phyloP scores from a whole-genome alignment of 2,888 invertebrate genomes.

The Leistus spinibarbis region DNA sequence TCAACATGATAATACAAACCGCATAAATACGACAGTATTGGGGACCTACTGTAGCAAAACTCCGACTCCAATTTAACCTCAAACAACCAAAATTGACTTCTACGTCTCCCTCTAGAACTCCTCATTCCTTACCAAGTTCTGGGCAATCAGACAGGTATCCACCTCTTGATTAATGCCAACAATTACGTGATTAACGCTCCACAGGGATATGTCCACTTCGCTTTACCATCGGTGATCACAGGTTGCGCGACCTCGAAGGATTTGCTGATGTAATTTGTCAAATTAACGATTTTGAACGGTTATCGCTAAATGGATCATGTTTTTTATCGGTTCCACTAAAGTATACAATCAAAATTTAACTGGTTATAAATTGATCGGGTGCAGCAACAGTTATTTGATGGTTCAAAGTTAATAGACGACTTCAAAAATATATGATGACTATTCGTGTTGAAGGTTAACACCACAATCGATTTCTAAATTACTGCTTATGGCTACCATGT shows the following conservation, averaged over 20 bases:
- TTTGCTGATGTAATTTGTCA: constrained; percentile 13
- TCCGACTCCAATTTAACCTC: no score
- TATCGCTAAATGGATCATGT: background rate
- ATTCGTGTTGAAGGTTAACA: background rate
- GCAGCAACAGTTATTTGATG: no score
- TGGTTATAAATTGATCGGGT: no score
- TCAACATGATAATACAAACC: no score
- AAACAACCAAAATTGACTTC: no score
- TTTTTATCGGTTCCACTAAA: background rate
- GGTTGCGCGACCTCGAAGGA: background rate
- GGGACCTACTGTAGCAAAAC: no score
- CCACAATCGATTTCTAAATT: no score
- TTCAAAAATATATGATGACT: background rate
- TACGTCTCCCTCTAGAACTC: background rate
- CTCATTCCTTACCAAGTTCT: background rate
- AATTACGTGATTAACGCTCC: constrained; percentile 22
- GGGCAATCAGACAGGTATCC: constrained; percentile 4
- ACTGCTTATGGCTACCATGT: no score
- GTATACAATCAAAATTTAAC: background rate
- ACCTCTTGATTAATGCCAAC: constrained; percentile 11
- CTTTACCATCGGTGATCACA: background rate
- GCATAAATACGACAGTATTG: no score
- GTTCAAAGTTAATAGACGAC: background rate
- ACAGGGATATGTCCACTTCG: constrained; percentile 15
- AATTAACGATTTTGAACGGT: background rate